Evolutionary conservation across 2,797 vertebrate species (phyloP), one percentile per base, ranked within the genome.

Genomic region (Gila robusta): DNA sequence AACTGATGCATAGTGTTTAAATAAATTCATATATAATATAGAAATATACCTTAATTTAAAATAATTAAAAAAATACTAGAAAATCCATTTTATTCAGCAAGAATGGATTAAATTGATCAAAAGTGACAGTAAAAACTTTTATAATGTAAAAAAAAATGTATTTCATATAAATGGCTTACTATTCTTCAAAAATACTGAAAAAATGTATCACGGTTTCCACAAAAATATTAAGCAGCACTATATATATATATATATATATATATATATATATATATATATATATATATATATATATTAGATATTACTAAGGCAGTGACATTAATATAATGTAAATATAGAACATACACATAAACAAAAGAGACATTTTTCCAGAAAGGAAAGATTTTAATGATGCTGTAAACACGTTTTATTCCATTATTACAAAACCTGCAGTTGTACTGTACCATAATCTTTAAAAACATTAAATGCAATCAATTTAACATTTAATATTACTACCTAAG

Each of bases 301-400:
- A n/a, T 62, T 26, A 54, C 28, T 21, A 35, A 23, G 9, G 28
- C 19, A 21, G 21, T 77, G 23, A 81, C 59, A 59, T 14, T 69
- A 47, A 47, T 37, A 52, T 70, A 32, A 8, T 39, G 39, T 62
- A 32, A 19, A 73, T 37, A 56, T 35, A 32, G 0, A 56, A 26
- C 1, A 1, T n/a, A 74, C 32, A 39, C 14, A 41, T n/a, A 6
- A 86, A 59, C 69, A 14, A 19, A 85, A 59, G 41, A 82, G 41
- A 1, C 21, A 59, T 81, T 85, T 89, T 92, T 85, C 86, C 82
- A 83, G 90, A 91, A 84, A 74, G 64, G 44, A 87, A 52, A 7
- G 88, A 2, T 89, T 95, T 96, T 94, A 94, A 92, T 95, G 83
- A 52, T 70, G 86, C 91, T 93, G 73, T 91, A 93, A 94, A 93